Base-by-base conservation (phyloP, 2,888 invertebrate genomes). In the Macrosiphum euphorbiae region DNA sequence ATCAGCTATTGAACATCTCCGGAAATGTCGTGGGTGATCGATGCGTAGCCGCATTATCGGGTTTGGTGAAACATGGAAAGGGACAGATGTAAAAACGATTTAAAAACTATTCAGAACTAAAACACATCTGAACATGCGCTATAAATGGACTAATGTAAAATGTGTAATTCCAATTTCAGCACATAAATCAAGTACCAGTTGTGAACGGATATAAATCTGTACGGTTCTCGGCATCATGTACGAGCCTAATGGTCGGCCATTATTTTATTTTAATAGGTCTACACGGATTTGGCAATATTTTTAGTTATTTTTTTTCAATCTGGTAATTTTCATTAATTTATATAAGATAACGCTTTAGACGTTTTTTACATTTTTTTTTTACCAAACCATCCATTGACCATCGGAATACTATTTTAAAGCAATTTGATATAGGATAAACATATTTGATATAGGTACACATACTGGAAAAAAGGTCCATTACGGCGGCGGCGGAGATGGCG, bases 81-180 rank as follows among this genome's bases (percentile, higher is more conserved):
- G 78, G 78, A 88, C 88, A 88, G 92, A 88, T 78, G 92, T 92
- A 78, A 92, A 88, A 92, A 78, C 92, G 88, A 92, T 92, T 78
- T 78, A 78, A 92, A 92, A 92, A 92, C 87, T 50, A 92, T 92
- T 35, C 61, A 35, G 61, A 52, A 88, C 67, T 92, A 88, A 90
- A 88, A 88, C 55, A 92, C 88, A 88, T 92, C 88, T 88, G 78
- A 88, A 92, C 88, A 88, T 8, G 55, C 78, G 55, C 78, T 88
- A 88, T 92, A 92, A 92, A 92, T 67, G 88, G 78, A 92, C 88
- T 78, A 92, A 92, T 92, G 92, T 92, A 92, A 92, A 92, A 92
- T 90, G 90, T 93, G 78, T 93, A 93, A 90, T 89, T 93, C 90
- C 93, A 35, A 90, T 93, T 89, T 93, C 85, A 61, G 85, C 84